A percentile compares a stretch with the other conserved stretches of the same genome.
phyloP scores from a whole-genome alignment of 2,113 vertebrate genomes.

The Egretta garzetta region DNA sequence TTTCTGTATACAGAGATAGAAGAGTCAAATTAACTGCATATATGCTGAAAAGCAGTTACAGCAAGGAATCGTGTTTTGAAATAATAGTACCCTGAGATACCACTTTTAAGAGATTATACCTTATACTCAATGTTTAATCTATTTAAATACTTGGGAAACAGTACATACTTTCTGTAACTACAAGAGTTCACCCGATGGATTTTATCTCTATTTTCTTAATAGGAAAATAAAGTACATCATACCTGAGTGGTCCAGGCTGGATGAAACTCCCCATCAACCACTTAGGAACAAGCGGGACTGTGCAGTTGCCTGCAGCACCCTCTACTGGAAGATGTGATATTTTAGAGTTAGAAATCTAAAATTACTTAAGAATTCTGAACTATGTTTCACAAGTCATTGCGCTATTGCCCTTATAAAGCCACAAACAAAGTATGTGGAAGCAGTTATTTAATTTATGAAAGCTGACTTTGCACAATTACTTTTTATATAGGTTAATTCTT shows the following conservation, averaged over 20 bases:
- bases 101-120: neutral
- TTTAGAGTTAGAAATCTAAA: neutral
- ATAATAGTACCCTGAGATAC: neutral
- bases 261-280: rapidly evolving
- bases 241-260: neutral
- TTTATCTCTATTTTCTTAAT: rapidly evolving
- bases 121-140: neutral
- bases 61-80: neutral
- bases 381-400: rapidly evolving
- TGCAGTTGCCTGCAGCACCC: neutral
- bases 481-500: neutral
- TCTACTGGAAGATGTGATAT: neutral
- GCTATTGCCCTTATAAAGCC: too few relatives aligned
- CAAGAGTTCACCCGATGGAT: rapidly evolving
- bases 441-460: rapidly evolving
- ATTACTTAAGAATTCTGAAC: rapidly evolving
- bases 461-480: neutral
- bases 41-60: neutral
- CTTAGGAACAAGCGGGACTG: rapidly evolving
- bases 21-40: neutral
- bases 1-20: neutral
- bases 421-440: rapidly evolving
- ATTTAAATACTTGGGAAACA: rapidly evolving
- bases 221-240: neutral
- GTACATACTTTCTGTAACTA: rapidly evolving